A percentile compares a stretch with the other conserved stretches of the same genome.
phyloP scores from a whole-genome alignment of 1,140 invertebrate species.

The Drosophila ironensis region DNA sequence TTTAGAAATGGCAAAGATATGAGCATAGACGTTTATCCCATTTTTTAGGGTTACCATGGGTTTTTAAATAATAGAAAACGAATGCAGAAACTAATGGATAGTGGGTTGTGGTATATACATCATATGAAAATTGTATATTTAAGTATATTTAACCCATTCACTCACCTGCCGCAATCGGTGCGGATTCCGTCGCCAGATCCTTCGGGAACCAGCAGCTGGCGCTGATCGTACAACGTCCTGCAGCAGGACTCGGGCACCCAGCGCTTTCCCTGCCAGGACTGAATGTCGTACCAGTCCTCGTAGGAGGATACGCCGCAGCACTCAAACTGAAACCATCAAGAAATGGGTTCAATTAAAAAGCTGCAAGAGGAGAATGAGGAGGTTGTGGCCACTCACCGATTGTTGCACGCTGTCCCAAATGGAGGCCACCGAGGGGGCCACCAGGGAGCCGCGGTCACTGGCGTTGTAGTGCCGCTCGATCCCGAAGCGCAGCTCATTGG shows the following conservation, averaged over 20 bases:
- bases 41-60: too few species aligned
- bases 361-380: background rate
- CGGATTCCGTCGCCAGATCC: slow-evolving; percentile 76
- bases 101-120: too few species aligned
- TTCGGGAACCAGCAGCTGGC: slow-evolving; percentile 81
- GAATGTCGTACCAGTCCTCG: slow-evolving; percentile 92
- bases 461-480: slow-evolving; percentile 88
- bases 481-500: slow-evolving; percentile 87
- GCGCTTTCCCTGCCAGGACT: slow-evolving; percentile 88
- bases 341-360: background rate
- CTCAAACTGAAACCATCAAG: slow-evolving; percentile 86
- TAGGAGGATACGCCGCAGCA: slow-evolving; percentile 93
- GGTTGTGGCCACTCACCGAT: slow-evolving; percentile 84
- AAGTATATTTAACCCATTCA: too few species aligned
- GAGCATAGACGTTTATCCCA: too few species aligned
- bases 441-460: slow-evolving; percentile 83
- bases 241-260: slow-evolving; percentile 93
- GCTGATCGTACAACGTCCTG: slow-evolving; percentile 82
- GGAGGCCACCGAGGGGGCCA: slow-evolving; percentile 84
- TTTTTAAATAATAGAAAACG: too few species aligned
- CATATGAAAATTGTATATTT: too few species aligned
- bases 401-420: slow-evolving; percentile 90
- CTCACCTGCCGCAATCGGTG: slow-evolving; percentile 73
- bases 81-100: too few species aligned
- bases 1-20: too few species aligned